Base-by-base conservation (phyloP, 2,113 vertebrate genomes). In the Gambusia affinis region DNA sequence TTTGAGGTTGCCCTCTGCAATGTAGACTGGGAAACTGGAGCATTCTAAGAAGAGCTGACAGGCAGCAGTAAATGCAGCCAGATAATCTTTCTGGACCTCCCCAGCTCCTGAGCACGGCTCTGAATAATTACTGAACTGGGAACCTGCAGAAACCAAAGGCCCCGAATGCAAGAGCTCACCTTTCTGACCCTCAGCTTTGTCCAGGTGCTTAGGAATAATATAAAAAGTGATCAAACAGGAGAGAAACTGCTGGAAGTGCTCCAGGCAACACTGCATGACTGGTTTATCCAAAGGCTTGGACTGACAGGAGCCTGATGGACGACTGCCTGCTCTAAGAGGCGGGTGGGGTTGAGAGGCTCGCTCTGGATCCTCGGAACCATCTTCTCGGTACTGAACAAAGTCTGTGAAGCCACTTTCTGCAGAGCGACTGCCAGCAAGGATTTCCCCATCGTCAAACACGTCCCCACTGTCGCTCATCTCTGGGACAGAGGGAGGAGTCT, bases 1-100 rank as follows among this genome's bases (percentile, higher is more conserved):
- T 70, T 97, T 94, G 24, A 96, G 93, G 87, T 96, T 98, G 35
- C 98, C 97, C 78, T 99, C 98, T 75, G 98, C 98, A 35, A 99
- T 96, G 91, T 99, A 99, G 84, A 99, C 94, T 0, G 98, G 98
- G 89, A 99, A 99, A 92, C 98, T 99, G 12, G 98, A 99, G 88
- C 98, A 99, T 91, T 99, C 98, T 76, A 99, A 93, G 75, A 99
- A 98, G 14, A 99, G 96, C 93, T 99, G 98, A 72, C 97, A 99
- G 61, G 97, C 96, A 86, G 98, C 98, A 71, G 96, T 95, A 85
- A 98, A 98, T 73, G 97, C 97, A 89, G 95, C 92, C 51, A 96
- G 94, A 89, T 95, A 95, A 76, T 97, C 96, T 88, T 94, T 97
- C 0, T 95, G 92, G 61, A 91, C 90, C 78, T 90, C 87, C 76